Conservation (phyloP, 1,140 invertebrate genomes). For the Ditylenchus dipsaci region DNA sequence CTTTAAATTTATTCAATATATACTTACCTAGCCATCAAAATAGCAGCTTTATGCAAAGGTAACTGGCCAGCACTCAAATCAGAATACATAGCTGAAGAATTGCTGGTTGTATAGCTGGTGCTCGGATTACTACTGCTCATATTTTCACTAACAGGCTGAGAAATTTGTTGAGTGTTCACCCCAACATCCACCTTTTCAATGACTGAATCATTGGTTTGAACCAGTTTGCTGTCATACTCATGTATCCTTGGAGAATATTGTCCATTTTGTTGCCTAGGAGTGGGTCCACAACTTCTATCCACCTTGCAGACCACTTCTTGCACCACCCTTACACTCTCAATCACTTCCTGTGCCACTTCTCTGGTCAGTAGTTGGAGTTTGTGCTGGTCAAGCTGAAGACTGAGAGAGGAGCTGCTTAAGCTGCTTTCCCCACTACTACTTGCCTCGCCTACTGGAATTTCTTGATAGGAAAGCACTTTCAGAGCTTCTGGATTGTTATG, state of each 20-base stretch:
- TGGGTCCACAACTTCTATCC: slow-evolving; percentile 7
- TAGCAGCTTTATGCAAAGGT: not conserved
- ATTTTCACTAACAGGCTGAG: not conserved
- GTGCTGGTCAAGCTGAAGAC: not conserved
- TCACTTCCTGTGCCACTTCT: not conserved
- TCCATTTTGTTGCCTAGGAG: not conserved
- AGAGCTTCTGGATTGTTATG: not conserved
- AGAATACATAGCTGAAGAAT: not conserved
- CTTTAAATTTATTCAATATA: no score
- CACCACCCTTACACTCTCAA: not conserved
- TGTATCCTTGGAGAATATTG: not conserved
- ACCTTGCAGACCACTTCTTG: not conserved
- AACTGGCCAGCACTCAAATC: slow-evolving; percentile 1
- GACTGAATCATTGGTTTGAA: slow-evolving; percentile 1
- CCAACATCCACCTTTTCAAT: not conserved
- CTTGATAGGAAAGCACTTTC: not conserved
- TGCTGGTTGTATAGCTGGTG: not conserved
- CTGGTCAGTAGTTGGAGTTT: not conserved
- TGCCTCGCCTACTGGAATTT: not conserved
- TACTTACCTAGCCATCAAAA: slow-evolving; percentile 1
- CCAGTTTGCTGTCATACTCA: not conserved
- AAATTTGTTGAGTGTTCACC: not conserved
- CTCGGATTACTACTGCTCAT: not conserved
- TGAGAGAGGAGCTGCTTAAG: not conserved
- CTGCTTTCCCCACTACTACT: slow-evolving; percentile 3